Base-by-base conservation (phyloP, 2,888 invertebrate genomes). In the Phorcus lineatus region DNA sequence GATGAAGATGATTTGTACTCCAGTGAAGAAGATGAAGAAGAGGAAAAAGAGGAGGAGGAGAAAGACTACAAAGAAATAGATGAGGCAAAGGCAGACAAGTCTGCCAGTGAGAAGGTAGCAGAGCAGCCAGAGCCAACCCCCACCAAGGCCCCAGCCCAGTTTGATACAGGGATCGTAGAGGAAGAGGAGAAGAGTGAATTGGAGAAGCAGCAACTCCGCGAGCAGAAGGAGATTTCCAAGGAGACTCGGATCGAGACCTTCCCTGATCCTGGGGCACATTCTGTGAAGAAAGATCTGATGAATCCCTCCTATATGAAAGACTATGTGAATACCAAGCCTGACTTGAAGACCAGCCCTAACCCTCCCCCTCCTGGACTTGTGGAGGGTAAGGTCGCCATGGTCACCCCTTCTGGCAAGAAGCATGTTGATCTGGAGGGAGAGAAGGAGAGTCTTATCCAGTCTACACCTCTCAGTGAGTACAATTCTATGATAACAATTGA, bases 281-380 rank as follows among this genome's bases (percentile, higher is more conserved):
- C 85, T 7, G 83, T 84, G 36, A 85, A 84, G 75, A 85, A 84
- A 57, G 83, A 85, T 67, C 67, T 85, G 47, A 70, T 62, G 19
- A 77, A 79, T 36, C 81, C 83, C 13, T 67, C 75, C 31, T 79
- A 82, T 70, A 77, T 82, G 77, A 82, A 81, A 40, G 81, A 80
- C 17, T 79, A 78, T 54, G 77, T 80, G 53, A 83, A 81, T 79
- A 85, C 84, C 28, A 84, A 84, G 66, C 83, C 83, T 24, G 84
- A 84, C 62, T 80, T 79, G 40, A 83, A 84, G 53, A 90, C 89
- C 1, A 87, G 88, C 62, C 89, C 90, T 16, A 90, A 90, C 80
- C 90, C 89, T 7, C 86, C 89, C 0, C 85, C 85, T 7, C 84
- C 84, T 3, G 84, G 81, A 17, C 47, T 80, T 2, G 81, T 57